Evolutionary conservation across 2,797 vertebrate genomes (phyloP).

Genomic region (Muscicapa comitata): DNA sequence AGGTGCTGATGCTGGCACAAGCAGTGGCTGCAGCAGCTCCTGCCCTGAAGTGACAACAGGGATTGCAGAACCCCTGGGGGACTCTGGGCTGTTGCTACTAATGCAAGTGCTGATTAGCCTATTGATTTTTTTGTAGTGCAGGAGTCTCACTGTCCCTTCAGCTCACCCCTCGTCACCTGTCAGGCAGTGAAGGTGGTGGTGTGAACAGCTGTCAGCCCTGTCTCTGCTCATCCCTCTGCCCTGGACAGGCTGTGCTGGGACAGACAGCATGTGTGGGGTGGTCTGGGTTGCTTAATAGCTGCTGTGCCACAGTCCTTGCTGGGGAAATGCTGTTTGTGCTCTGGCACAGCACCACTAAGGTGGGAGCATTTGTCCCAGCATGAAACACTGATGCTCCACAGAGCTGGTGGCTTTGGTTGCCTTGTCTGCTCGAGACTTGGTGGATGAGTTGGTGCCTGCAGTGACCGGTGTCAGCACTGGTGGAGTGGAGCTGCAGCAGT

Average conservation of each 20-base stretch:
- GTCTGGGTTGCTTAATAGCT: background rate
- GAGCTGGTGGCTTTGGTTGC: background rate
- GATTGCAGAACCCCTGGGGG: background rate
- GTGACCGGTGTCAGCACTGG: background rate
- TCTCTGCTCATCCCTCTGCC: background rate
- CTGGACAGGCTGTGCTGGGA: background rate
- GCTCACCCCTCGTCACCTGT: constrained; percentile 16
- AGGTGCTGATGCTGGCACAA: background rate
- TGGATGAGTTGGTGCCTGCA: background rate
- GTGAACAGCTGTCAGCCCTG: background rate
- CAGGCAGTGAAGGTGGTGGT: background rate
- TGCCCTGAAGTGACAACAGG: background rate
- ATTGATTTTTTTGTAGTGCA: constrained; percentile 11
- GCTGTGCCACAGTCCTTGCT: background rate
- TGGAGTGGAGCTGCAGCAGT: background rate
- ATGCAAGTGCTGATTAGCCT: background rate
- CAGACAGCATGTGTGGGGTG: background rate
- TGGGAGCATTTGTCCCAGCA: background rate
- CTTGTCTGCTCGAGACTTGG: background rate
- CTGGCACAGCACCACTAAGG: background rate
- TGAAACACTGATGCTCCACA: background rate
- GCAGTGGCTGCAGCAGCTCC: background rate
- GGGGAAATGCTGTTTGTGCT: background rate
- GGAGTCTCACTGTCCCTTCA: background rate
- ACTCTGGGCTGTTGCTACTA: background rate